These are phyloP conservation scores for Lynx canadensis DNA, from an alignment of 2,113 vertebrate species.

Conservation along the genomic window DNA sequence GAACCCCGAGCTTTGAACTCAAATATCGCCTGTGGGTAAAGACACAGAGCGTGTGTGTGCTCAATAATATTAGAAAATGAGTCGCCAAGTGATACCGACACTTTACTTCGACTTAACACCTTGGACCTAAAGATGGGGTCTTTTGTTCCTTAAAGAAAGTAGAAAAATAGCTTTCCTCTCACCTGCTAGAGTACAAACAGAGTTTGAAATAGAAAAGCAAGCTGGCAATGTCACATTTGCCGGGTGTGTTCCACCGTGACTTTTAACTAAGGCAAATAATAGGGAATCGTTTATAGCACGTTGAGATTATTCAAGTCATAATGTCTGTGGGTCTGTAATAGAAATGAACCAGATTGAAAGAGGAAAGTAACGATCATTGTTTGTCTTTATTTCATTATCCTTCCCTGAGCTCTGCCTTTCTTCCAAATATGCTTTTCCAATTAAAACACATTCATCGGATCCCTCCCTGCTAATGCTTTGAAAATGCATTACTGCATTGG, in stretches of 20 bases:
- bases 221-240: neutral
- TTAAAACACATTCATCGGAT: conserved; percentile 36
- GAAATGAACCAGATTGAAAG: neutral
- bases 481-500: neutral
- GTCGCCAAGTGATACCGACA: fast-evolving
- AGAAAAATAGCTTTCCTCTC: neutral
- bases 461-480: neutral
- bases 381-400: conserved; percentile 42
- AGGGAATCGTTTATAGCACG: neutral
- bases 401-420: neutral
- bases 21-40: neutral
- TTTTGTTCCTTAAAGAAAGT: neutral
- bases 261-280: conserved; percentile 33
- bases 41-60: neutral
- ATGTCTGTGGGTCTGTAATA: neutral
- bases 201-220: neutral
- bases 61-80: neutral
- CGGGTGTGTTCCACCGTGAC: neutral
- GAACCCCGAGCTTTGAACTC: neutral
- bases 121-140: neutral
- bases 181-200: conserved; percentile 34
- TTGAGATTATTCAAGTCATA: neutral
- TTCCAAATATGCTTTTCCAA: conserved; percentile 31
- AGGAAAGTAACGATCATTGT: neutral
- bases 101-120: neutral